A percentile compares a stretch with the other conserved stretches of the same genome.
Evolutionary conservation across 2,113 vertebrate species (phyloP).

Genomic region (Ceyx margarethae): DNA sequence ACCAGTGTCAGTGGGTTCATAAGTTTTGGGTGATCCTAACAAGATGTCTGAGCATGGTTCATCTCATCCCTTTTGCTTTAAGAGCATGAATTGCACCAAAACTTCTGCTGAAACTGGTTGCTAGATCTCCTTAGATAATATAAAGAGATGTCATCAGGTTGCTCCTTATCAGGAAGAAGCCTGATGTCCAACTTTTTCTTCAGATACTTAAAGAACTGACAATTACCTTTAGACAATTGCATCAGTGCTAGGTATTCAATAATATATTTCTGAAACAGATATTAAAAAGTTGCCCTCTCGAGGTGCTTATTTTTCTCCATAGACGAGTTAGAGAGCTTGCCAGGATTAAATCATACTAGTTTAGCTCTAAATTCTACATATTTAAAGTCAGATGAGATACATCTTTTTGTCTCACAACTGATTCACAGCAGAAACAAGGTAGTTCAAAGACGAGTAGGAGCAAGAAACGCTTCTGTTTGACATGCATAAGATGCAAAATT

Average conservation of each 20-base stretch:
- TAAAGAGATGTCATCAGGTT: neutral
- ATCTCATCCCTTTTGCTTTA: neutral
- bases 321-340: neutral
- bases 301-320: neutral
- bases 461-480: neutral
- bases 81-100: neutral
- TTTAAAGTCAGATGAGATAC: slow-evolving; percentile 18
- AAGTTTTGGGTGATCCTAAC: neutral
- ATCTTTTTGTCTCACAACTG: neutral
- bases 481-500: neutral
- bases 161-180: neutral
- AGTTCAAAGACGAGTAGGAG: slow-evolving; percentile 24
- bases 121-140: neutral
- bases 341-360: neutral
- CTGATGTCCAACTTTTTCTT: neutral
- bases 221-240: neutral
- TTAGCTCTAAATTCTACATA: neutral
- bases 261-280: neutral
- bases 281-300: neutral
- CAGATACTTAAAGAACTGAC: neutral
- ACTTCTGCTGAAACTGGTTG: neutral
- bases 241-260: neutral
- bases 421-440: slow-evolving; percentile 3
- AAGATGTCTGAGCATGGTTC: neutral
- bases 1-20: neutral